Conservation (phyloP, 2,888 invertebrate species). For the Euspilapteryx auroguttella region DNA sequence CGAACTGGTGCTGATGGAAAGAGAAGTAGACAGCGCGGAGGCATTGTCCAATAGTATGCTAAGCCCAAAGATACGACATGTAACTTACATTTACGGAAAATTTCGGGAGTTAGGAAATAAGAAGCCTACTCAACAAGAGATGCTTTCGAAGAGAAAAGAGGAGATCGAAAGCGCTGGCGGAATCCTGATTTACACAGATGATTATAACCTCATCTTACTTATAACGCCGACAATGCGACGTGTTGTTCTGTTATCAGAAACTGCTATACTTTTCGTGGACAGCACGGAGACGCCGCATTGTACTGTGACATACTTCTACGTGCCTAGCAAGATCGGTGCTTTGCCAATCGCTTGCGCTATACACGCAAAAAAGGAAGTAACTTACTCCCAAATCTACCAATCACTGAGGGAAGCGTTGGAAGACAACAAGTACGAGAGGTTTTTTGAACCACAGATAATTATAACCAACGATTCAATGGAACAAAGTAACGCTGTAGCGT, state of each 20-base stretch:
- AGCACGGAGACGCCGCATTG: constrained; percentile 10
- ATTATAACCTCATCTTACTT: constrained; percentile 11
- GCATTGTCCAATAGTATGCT: constrained; percentile 10
- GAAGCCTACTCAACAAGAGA: constrained; percentile 6
- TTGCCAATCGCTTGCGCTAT: constrained; percentile 16
- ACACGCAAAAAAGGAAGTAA: constrained; percentile 10
- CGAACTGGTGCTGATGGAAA: constrained; percentile 11
- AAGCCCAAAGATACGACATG: constrained; percentile 11
- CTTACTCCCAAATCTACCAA: constrained; percentile 13
- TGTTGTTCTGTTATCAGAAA: constrained; percentile 9
- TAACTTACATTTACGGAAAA: no score
- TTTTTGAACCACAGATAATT: constrained; percentile 14
- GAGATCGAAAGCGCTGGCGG: constrained; percentile 9
- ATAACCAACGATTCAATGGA: constrained; percentile 11
- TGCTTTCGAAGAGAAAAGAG: constrained; percentile 1
- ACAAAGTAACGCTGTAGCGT: constrained; percentile 8
- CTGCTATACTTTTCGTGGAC: constrained; percentile 14
- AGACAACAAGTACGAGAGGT: constrained; percentile 7
- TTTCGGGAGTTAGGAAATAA: no score
- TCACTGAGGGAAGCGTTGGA: constrained; percentile 13
- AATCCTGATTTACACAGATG: constrained; percentile 7
- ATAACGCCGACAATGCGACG: constrained; percentile 18
- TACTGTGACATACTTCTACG: constrained; percentile 13
- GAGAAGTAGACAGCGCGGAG: constrained; percentile 9
- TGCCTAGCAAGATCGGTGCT: constrained; percentile 15